A percentile compares a stretch with the other conserved stretches of the same genome.
Conservation (phyloP, 2,113 vertebrate genomes). For the Phyllostomus hastatus region DNA sequence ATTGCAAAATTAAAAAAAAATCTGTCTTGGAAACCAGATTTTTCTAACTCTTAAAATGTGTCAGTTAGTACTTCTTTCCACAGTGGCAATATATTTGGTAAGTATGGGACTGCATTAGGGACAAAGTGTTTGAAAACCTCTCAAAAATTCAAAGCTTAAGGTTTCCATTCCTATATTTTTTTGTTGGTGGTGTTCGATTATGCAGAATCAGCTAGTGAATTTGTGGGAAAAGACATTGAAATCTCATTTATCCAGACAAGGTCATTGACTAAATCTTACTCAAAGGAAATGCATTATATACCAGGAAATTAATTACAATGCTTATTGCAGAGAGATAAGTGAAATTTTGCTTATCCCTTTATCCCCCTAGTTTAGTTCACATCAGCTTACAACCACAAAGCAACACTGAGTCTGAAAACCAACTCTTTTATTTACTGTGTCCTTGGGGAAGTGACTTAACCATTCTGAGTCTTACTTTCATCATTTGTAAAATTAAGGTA, state of each 20-base stretch:
- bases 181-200: not conserved
- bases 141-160: not conserved
- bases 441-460: not conserved
- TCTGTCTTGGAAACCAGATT: not conserved
- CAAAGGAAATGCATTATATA: not conserved
- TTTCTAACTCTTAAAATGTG: not conserved
- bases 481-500: conserved; percentile 9
- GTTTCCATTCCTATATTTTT: not conserved
- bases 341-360: not conserved
- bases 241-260: conserved; percentile 31
- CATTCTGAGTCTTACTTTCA: not conserved
- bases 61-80: not conserved
- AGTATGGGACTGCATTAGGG: not conserved
- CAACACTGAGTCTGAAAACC: not conserved
- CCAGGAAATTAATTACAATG: not conserved
- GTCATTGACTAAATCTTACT: not conserved
- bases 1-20: not conserved
- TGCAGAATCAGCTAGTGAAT: not conserved
- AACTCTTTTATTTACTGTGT: not conserved
- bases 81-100: not conserved
- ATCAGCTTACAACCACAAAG: not conserved
- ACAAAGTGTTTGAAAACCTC: not conserved
- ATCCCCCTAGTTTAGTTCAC: not conserved
- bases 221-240: not conserved
- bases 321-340: not conserved